phyloP scores from a whole-genome alignment of 2,888 invertebrate species.

The Cryptosula pallasiana region DNA sequence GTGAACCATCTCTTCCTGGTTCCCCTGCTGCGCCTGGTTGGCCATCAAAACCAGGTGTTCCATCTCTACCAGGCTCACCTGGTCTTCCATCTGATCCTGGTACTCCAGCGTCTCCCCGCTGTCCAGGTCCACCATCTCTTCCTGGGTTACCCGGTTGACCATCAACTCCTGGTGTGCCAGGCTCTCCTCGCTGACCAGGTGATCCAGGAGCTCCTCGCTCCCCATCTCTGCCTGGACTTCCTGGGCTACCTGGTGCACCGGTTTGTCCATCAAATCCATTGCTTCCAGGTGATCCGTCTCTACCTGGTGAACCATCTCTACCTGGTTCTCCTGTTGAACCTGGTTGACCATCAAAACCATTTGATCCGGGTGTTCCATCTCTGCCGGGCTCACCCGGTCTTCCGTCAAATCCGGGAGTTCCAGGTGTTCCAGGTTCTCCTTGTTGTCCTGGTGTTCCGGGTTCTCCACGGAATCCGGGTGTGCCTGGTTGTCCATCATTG shows the following conservation, averaged over 20 bases:
- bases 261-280: neutral
- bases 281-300: conserved; percentile 24
- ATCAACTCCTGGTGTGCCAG: neutral
- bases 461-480: conserved; percentile 10
- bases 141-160: neutral
- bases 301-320: conserved; percentile 25
- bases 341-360: conserved; percentile 20
- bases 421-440: conserved; percentile 16
- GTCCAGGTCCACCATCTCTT: neutral
- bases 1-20: conserved; percentile 7
- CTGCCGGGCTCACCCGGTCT: conserved; percentile 25
- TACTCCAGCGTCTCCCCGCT: conserved; percentile 18
- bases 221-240: neutral
- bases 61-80: neutral
- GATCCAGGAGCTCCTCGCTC: neutral
- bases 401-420: conserved; percentile 24
- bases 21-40: neutral
- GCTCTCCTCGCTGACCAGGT: neutral
- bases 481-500: neutral
- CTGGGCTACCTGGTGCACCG: conserved; percentile 15
- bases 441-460: conserved; percentile 25
- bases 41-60: neutral
- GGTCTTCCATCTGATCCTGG: neutral
- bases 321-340: conserved; percentile 20
- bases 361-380: conserved; percentile 23